These are phyloP conservation scores for Drosophila prolongata DNA, from an alignment of 2,888 invertebrate genomes.

Conservation along the genomic window DNA sequence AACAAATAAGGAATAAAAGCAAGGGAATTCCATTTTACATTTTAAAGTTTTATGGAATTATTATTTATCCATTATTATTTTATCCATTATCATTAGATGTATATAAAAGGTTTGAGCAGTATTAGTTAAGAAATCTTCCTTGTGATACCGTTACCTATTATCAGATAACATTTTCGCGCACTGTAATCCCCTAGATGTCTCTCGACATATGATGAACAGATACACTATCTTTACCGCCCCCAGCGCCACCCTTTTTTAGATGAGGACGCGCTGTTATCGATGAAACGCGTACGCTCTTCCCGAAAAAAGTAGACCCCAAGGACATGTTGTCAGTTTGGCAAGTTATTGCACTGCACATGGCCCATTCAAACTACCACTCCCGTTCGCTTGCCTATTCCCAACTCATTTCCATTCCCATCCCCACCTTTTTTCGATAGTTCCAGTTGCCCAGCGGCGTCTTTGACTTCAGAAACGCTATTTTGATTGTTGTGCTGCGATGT, in stretches of 20 bases:
- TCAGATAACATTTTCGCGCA: neutral
- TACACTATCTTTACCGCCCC: neutral
- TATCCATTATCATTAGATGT: too few relatives aligned
- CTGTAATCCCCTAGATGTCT: constrained; percentile 26
- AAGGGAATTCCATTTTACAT: too few relatives aligned
- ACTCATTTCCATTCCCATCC: constrained; percentile 31
- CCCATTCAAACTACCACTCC: constrained; percentile 22
- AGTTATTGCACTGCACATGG: constrained; percentile 68
- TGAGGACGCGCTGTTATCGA: constrained; percentile 33
- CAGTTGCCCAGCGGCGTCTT: constrained; percentile 65
- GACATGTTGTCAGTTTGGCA: constrained; percentile 73
- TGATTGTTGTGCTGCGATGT: constrained; percentile 67
- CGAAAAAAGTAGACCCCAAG: constrained; percentile 65
- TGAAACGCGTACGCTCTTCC: constrained; percentile 32
- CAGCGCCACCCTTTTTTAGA: neutral
- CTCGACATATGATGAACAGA: constrained; percentile 38
- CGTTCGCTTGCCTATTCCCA: constrained; percentile 22
- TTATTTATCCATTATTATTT: too few relatives aligned
- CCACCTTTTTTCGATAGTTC: constrained; percentile 23
- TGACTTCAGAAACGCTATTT: constrained; percentile 72
- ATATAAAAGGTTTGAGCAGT: too few relatives aligned
- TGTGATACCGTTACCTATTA: too few relatives aligned
- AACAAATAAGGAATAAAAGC: too few relatives aligned
- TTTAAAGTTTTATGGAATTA: too few relatives aligned
- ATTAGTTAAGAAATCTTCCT: too few relatives aligned